Evolutionary conservation across 53 echinoderm and acorn worm species (phyloP).

Genomic region (Crossaster papposus): DNA sequence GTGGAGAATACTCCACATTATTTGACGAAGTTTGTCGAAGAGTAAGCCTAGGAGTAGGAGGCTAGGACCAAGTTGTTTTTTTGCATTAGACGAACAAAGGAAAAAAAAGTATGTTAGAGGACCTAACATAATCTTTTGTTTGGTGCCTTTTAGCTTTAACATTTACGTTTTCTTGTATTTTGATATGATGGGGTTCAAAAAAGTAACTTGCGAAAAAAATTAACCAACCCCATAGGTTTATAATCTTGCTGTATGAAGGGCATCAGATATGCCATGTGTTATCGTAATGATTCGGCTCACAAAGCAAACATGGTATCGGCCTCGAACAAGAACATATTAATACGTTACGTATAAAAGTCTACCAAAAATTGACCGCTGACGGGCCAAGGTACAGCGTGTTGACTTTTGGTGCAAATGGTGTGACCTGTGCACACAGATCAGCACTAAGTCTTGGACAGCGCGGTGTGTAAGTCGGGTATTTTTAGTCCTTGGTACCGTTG

Average conservation of each 20-base stretch:
- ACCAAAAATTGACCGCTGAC: conserved; percentile 46
- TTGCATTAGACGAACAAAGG: neutral
- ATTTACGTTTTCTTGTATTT: too few species aligned
- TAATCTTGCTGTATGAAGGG: conserved; percentile 1
- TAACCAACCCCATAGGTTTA: neutral
- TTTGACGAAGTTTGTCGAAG: too few species aligned
- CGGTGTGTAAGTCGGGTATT: neutral
- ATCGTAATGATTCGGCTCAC: conserved; percentile 38
- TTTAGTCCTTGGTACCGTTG: neutral
- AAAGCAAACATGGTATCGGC: conserved; percentile 46
- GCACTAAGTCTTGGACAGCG: neutral
- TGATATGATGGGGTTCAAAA: neutral
- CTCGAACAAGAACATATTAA: conserved; percentile 51
- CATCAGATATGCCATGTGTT: conserved; percentile 27
- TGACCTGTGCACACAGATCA: conserved; percentile 6
- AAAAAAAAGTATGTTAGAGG: neutral
- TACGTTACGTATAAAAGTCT: conserved; percentile 80
- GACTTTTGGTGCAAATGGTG: conserved; percentile 1
- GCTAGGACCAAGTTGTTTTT: too few species aligned
- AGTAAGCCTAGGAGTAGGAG: too few species aligned
- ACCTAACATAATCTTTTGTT: too few species aligned
- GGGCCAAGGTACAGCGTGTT: conserved; percentile 18
- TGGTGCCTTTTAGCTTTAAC: too few species aligned
- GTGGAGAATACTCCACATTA: too few species aligned
- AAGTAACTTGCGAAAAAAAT: neutral